These are phyloP conservation scores for Aythya baeri DNA, from an alignment of 2,113 vertebrate genomes.

Conservation along the genomic window DNA sequence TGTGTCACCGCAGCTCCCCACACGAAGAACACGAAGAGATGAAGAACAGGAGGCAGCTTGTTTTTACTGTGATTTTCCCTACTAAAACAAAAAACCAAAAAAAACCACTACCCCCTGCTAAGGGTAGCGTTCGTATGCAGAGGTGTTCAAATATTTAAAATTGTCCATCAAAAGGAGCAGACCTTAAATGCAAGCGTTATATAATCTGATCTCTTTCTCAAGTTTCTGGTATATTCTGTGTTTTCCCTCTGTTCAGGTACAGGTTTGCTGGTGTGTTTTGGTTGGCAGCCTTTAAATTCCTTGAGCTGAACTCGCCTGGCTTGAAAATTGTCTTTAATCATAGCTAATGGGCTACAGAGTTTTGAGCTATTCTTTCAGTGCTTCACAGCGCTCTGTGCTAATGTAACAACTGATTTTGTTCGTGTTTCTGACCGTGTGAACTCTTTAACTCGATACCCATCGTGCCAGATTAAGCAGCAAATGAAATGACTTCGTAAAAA, in stretches of 20 bases:
- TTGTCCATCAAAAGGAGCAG: background rate
- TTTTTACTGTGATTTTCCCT: background rate
- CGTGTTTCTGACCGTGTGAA: accelerated
- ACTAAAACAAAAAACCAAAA: too few relatives aligned
- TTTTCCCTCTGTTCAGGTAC: background rate
- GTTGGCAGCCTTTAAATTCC: background rate
- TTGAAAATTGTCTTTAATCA: background rate
- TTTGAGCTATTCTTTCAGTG: accelerated
- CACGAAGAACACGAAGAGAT: too few relatives aligned
- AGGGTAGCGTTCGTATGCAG: background rate
- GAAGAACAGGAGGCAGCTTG: background rate
- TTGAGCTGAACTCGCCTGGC: background rate
- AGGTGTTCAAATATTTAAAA: background rate
- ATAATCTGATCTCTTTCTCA: background rate
- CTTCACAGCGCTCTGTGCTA: accelerated
- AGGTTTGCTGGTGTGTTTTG: background rate
- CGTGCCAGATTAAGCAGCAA: background rate
- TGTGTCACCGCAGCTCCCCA: background rate
- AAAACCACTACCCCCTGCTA: background rate
- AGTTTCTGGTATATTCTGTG: background rate
- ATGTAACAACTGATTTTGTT: background rate
- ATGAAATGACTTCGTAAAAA: background rate
- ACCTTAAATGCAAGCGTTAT: background rate
- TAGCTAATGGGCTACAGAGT: background rate
- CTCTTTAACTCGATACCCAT: background rate